Base-by-base conservation (phyloP, 2,888 invertebrate genomes). In the Drosophila quasianomalipes region DNA sequence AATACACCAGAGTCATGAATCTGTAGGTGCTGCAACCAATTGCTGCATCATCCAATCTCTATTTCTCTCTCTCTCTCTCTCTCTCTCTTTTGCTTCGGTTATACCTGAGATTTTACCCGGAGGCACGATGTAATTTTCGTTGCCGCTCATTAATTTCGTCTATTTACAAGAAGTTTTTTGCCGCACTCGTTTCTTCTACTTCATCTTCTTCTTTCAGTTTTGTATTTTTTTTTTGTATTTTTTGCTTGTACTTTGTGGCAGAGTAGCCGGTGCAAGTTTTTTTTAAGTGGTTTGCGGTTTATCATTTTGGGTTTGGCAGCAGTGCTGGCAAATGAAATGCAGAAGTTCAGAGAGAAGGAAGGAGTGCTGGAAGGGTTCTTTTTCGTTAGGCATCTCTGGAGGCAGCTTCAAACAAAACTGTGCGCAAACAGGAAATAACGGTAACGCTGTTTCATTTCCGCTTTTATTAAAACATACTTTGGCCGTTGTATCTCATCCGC, bases 401-500 rank as follows among this genome's bases (percentile, higher is more conserved):
- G 68, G 58, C 59, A 51, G 82, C 78, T 76, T 76, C 86, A 81
- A 82, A 81, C 83, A 86, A 79, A 87, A 87, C 85, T 87, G 79
- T 70, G 76, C 78, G 74, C 83, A 83, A 89, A 85, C 89, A 87
- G 89, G 87, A 88, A 89, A 89, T 88, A 85, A 89, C 87, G 89
- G 87, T 89, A 88, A 85, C 87, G 89, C 87, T 87, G 87, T 82
- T 89, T 87, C 89, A 89, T 88, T 89, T 88, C 87, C 87, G 89
- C 85, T 89, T 87, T 88, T 89, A 89, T 88, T 89, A 88, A 88
- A 88, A 89, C 87, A 88, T 87, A 88, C 87, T 87, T 87, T 89
- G 77, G 76, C 74, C 82, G 89, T 83, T 88, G 86, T 86, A 85
- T 85, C 87, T 78, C 85, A 82, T 87, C 85, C 85, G 89, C 64